phyloP scores from a whole-genome alignment of 1,140 invertebrate species.

The Cotesia chilonis region DNA sequence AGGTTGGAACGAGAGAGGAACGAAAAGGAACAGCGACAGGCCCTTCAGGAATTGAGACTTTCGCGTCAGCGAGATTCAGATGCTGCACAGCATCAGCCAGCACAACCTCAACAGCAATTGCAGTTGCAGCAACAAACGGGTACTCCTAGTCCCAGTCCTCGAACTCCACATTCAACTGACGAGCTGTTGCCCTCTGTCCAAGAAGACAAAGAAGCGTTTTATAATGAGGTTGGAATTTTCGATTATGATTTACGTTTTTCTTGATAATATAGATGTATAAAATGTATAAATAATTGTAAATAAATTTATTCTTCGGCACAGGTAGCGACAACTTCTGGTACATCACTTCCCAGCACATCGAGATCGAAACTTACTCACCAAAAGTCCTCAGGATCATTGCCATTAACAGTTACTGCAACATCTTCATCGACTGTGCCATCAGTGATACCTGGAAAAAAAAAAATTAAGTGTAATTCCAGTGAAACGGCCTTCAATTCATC shows the following conservation, averaged over 20 bases:
- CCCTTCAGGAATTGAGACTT: constrained; percentile 75
- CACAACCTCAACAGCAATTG: constrained; percentile 53
- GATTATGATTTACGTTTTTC: background rate
- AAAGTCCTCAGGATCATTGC: constrained; percentile 44
- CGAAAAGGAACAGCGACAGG: constrained; percentile 77
- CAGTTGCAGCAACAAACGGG: constrained; percentile 43
- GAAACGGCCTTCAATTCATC: constrained; percentile 39
- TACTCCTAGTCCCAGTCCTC: constrained; percentile 76
- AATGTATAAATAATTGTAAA: background rate
- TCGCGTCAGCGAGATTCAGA: constrained; percentile 64
- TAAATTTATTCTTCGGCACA: constrained; percentile 42
- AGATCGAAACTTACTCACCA: constrained; percentile 32
- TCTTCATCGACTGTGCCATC: constrained; percentile 13
- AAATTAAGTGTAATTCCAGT: constrained; percentile 23
- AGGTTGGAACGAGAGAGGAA: constrained; percentile 79
- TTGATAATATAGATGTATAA: background rate
- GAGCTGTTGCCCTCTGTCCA: constrained; percentile 78
- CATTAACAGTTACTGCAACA: constrained; percentile 21
- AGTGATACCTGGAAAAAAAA: constrained; percentile 1
- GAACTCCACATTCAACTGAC: constrained; percentile 79
- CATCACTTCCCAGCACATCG: constrained; percentile 33
- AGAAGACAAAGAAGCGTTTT: constrained; percentile 73
- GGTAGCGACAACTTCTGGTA: constrained; percentile 54
- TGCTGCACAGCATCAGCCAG: constrained; percentile 43
- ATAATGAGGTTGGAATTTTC: constrained; percentile 53